phyloP scores from a whole-genome alignment of 2,797 vertebrate species.

The Champsocephalus gunnari region DNA sequence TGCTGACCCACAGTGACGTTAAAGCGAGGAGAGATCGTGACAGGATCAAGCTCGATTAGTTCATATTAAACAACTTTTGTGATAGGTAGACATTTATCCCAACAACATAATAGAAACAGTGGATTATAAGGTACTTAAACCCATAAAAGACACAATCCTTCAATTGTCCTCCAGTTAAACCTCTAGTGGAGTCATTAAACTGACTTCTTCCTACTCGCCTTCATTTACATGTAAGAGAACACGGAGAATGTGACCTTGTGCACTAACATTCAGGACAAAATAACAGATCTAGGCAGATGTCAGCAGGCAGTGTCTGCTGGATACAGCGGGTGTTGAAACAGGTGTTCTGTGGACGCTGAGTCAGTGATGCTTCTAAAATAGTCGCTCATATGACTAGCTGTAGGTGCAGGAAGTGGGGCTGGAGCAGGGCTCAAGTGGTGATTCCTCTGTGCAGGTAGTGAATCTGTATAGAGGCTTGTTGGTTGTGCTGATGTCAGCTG shows the following conservation, averaged over 20 bases:
- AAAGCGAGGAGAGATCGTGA: neutral
- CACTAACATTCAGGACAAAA: neutral
- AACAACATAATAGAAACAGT: neutral
- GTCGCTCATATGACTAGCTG: conserved; percentile 9
- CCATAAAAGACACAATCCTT: neutral
- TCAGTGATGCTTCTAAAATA: conserved; percentile 46
- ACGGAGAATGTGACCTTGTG: conserved; percentile 31
- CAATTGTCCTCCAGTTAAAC: neutral
- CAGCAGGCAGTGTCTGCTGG: conserved; percentile 17
- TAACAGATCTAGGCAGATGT: neutral
- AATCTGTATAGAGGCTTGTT: neutral
- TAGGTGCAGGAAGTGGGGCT: conserved; percentile 24
- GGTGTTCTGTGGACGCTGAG: conserved; percentile 51
- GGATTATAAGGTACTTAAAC: neutral
- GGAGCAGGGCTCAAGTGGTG: conserved; percentile 2
- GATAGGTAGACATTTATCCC: neutral
- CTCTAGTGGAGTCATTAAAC: neutral
- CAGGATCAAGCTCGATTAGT: neutral
- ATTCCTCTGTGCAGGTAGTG: conserved; percentile 20
- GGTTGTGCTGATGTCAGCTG: conserved; percentile 12
- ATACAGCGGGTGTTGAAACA: conserved; percentile 34
- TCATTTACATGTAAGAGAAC: neutral
- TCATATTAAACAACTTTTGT: neutral
- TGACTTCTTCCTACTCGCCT: neutral
- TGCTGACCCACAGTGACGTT: conserved; percentile 3